Conservation (phyloP, 2,113 vertebrate species). For the Hypocryptadius cinnamomeus region DNA sequence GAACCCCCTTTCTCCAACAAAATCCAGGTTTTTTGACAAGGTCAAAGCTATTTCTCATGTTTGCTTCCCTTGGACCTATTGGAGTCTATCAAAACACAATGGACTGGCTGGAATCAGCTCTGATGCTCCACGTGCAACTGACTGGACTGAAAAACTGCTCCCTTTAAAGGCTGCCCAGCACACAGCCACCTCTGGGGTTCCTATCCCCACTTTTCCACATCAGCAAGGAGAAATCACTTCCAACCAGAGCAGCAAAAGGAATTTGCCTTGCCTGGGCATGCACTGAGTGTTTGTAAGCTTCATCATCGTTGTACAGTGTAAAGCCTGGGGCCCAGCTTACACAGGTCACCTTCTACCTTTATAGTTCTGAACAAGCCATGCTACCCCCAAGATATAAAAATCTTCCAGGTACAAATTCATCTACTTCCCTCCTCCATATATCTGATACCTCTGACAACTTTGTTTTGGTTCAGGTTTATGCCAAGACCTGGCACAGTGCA, state of each 20-base stretch:
- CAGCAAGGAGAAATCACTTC: background rate
- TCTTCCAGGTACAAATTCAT: background rate
- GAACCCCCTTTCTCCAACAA: background rate
- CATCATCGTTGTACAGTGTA: accelerated
- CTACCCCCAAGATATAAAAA: background rate
- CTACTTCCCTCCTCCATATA: background rate
- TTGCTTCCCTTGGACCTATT: background rate
- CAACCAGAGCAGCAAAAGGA: background rate
- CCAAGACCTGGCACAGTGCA: background rate
- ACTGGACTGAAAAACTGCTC: accelerated
- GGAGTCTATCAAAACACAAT: background rate
- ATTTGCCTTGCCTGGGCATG: background rate
- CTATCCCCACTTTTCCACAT: background rate
- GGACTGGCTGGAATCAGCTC: background rate
- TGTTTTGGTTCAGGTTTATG: background rate
- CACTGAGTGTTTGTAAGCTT: background rate
- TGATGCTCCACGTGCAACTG: background rate
- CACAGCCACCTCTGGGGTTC: background rate
- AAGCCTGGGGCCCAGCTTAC: background rate
- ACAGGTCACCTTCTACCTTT: background rate
- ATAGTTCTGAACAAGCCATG: background rate
- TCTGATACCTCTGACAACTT: background rate
- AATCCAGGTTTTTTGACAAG: background rate
- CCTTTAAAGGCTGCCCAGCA: background rate
- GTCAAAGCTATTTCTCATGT: background rate